Percentiles rank a stretch among this genome's conserved stretches.
Evolutionary conservation across 2,888 invertebrate species (phyloP).

Genomic region (Meiosimyza platycephala): DNA sequence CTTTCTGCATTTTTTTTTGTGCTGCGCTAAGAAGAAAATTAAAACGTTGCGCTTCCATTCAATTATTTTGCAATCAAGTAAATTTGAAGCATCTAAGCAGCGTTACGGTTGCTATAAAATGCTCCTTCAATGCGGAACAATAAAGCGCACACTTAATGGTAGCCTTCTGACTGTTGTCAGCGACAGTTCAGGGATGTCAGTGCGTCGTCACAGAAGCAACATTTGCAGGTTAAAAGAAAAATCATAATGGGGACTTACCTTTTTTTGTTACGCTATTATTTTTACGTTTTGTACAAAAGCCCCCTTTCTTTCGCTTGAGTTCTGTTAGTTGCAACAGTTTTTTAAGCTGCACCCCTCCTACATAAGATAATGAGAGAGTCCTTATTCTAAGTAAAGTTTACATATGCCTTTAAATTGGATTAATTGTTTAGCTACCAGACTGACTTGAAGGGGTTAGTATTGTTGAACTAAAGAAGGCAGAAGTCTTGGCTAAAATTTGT

Average conservation of each 20-base stretch:
- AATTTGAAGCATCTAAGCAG: slow-evolving; percentile 18
- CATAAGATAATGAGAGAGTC: not conserved
- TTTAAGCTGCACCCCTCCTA: not conserved
- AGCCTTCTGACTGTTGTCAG: slow-evolving; percentile 10
- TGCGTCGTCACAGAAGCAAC: not conserved
- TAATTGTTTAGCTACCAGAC: not conserved
- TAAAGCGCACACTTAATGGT: slow-evolving; percentile 5
- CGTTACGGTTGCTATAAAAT: slow-evolving; percentile 15
- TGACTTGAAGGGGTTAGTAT: not conserved
- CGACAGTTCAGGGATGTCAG: slow-evolving; percentile 3
- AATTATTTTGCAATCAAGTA: slow-evolving; percentile 53
- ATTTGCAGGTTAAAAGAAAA: not conserved
- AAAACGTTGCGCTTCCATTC: slow-evolving; percentile 57
- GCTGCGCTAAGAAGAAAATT: slow-evolving; percentile 29
- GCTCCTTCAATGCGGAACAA: slow-evolving; percentile 5
- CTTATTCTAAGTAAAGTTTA: not conserved
- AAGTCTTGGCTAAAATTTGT: no score
- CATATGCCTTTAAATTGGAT: slow-evolving; percentile 10
- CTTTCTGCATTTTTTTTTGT: slow-evolving; percentile 33
- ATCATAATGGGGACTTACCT: not conserved
- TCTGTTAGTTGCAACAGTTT: not conserved
- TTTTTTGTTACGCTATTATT: not conserved
- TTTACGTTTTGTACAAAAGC: not conserved
- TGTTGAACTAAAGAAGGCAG: no score
- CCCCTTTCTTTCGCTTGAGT: no score